A percentile compares a stretch with the other conserved stretches of the same genome.
These are phyloP conservation scores for Karalla daura DNA, from an alignment of 2,797 vertebrate genomes.

Conservation along the genomic window DNA sequence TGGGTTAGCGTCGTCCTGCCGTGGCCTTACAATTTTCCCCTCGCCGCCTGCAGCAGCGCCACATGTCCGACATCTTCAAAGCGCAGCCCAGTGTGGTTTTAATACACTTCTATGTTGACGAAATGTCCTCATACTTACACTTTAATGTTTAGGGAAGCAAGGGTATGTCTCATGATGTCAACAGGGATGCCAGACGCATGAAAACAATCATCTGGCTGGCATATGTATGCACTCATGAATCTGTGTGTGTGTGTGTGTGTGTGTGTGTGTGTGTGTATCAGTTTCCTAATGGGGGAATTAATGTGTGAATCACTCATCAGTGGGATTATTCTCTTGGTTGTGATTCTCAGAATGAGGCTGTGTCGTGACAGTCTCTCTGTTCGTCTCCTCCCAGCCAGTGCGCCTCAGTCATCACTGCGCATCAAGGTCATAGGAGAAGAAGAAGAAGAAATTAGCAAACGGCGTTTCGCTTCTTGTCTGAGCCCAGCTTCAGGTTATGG, in stretches of 20 bases:
- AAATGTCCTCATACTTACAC: constrained; percentile 7
- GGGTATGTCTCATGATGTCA: constrained; percentile 6
- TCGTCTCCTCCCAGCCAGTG: neutral
- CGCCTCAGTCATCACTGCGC: constrained; percentile 29
- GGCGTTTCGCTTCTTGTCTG: constrained; percentile 36
- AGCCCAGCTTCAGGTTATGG: constrained; percentile 29
- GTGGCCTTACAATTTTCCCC: constrained; percentile 33
- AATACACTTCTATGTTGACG: constrained; percentile 10
- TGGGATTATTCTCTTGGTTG: neutral
- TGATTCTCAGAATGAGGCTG: neutral
- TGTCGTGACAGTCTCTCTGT: neutral
- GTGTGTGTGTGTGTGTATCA: no score
- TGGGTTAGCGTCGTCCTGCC: constrained; percentile 40
- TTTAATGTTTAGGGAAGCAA: constrained; percentile 16
- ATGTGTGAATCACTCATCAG: neutral
- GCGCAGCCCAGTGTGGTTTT: constrained; percentile 23
- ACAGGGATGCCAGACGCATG: constrained; percentile 10
- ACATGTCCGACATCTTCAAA: constrained; percentile 55
- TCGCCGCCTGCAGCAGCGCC: constrained; percentile 31
- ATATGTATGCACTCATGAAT: constrained; percentile 1
- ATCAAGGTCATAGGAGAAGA: constrained; percentile 31
- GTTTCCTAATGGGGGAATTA: no score
- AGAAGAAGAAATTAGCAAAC: constrained; percentile 11
- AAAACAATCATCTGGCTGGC: neutral
- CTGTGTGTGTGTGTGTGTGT: no score